Evolutionary conservation across 2,113 vertebrate genomes (phyloP).

Genomic region (Sinocyclocheilus maitianheensis): DNA sequence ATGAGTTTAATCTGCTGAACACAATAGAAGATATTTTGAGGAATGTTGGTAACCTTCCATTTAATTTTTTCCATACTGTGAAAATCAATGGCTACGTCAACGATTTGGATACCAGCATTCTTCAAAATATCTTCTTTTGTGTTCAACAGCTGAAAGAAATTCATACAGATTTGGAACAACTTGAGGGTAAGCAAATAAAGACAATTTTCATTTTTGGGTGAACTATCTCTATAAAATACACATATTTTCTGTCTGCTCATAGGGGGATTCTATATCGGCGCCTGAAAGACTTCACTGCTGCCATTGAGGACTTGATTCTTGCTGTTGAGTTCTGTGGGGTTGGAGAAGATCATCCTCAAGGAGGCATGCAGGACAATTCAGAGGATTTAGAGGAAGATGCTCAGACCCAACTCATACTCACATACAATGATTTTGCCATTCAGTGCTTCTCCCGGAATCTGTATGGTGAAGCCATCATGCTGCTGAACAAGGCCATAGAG

Average conservation of each 20-base stretch:
- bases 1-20: no score
- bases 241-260: neutral
- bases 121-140: no score
- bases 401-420: slow-evolving; percentile 75
- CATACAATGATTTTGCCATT: slow-evolving; percentile 81
- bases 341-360: neutral
- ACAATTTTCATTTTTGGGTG: neutral
- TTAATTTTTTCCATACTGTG: no score
- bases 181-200: no score
- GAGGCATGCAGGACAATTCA: slow-evolving; percentile 1
- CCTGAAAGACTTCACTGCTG: slow-evolving; percentile 74
- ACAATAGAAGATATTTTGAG: no score
- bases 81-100: no score
- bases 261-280: slow-evolving; percentile 77
- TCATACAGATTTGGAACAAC: no score
- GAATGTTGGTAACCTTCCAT: no score
- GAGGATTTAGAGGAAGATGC: slow-evolving; percentile 59
- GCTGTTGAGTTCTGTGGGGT: slow-evolving; percentile 66
- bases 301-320: slow-evolving; percentile 76
- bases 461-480: slow-evolving; percentile 72
- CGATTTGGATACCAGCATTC: no score
- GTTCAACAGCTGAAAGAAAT: no score
- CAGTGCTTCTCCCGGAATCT: slow-evolving; percentile 74
- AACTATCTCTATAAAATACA: neutral
- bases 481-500: slow-evolving; percentile 78